Base-by-base conservation (phyloP, 2,888 invertebrate genomes). In the Drosophila merina region DNA sequence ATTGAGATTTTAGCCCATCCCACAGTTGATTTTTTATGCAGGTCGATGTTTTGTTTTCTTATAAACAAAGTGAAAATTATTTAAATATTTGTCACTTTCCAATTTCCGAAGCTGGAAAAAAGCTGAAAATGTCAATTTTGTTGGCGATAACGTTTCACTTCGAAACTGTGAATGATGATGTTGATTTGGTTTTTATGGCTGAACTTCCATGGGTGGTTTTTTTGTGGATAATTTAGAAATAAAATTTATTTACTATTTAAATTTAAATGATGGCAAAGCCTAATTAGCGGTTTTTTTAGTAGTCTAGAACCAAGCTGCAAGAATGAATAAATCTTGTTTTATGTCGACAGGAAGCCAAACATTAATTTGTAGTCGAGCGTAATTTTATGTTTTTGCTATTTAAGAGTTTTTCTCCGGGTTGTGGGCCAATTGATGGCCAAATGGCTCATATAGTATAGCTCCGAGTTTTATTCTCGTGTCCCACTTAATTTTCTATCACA, bases 31-130 rank as follows among this genome's bases (percentile, higher is more conserved):
- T 76, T 85, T 45, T 45, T 67, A 87, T 82, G 81, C 81, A 85
- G 88, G 83, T 85, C 64, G 60, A 56, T 75, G 74, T 74, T 78
- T 77, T 75, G 73, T 70, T 47, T 70, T 58, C 62, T 42, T 50
- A 30, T 44, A 62, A 45, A 67, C 66, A 80, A 80, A 80, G 84
- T 87, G 87, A 81, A 82, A 82, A 87, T 74, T 72, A 72, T 82
- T 71, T 57, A 63, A 69, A 74, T 85, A 74, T 69, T 86, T 86
- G 84, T 80, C 84, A 86, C 80, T 84, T 86, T 86, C 84, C 52
- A 68, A 73, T 25, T 38, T 14, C 54, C 38, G n/a, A 28, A 12
- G 31, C 44, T 12, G 45, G n/a, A n/a, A 26, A 30, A 63, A 64
- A 25, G n/a, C 30, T n/a, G 14, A 52, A 45, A 59, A 50, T 36